A percentile compares a stretch with the other conserved stretches of the same genome.
Conservation (phyloP, 2,888 invertebrate genomes). For the Tachina lurida region DNA sequence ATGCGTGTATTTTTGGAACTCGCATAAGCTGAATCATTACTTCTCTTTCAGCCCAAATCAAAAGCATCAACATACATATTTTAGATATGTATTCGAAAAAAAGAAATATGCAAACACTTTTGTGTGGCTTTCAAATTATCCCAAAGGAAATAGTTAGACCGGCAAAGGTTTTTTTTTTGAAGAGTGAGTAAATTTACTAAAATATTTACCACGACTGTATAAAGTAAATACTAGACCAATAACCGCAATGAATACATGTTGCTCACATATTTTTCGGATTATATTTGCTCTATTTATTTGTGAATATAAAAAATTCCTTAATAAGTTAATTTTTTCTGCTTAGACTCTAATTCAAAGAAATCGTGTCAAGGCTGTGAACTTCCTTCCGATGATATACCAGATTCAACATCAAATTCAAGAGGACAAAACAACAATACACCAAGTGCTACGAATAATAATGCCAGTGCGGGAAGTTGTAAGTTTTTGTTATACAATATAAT, state of each 20-base stretch:
- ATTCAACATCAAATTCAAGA: constrained; percentile 86
- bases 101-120: too few relatives aligned
- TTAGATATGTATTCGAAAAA: not conserved
- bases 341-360: constrained; percentile 86
- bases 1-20: constrained; percentile 12
- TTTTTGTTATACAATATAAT: not conserved
- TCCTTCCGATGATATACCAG: constrained; percentile 89
- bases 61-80: not conserved
- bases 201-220: too few relatives aligned
- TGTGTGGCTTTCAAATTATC: too few relatives aligned
- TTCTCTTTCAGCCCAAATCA: constrained; percentile 7
- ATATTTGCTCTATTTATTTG: not conserved
- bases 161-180: too few relatives aligned
- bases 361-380: constrained; percentile 91
- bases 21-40: constrained; percentile 49
- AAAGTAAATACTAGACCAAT: too few relatives aligned
- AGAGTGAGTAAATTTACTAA: too few relatives aligned
- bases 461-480: constrained; percentile 83
- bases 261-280: too few relatives aligned
- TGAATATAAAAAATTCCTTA: not conserved
- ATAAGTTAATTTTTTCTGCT: not conserved
- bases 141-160: too few relatives aligned
- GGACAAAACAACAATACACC: constrained; percentile 92
- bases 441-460: constrained; percentile 90
- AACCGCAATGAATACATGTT: too few relatives aligned